A percentile compares a stretch with the other conserved stretches of the same genome.
These are phyloP conservation scores for Margarornis squamiger DNA, from an alignment of 2,797 vertebrate species.

Conservation along the genomic window DNA sequence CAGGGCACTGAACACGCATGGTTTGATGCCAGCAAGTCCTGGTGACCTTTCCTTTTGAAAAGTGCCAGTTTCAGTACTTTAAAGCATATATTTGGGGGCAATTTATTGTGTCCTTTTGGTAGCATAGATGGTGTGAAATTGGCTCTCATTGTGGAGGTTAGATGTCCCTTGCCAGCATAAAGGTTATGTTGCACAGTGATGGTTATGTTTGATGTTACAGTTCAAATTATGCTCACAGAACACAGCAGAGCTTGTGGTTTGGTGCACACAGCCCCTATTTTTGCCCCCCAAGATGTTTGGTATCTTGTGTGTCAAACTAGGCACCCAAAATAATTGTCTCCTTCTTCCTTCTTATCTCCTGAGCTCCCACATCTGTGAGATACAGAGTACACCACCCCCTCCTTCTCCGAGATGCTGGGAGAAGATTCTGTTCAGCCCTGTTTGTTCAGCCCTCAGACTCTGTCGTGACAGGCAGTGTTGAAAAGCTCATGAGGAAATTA, in stretches of 20 bases:
- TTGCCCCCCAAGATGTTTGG: background rate
- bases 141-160: background rate
- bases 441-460: constrained; percentile 25
- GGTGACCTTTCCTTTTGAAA: background rate
- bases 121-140: background rate
- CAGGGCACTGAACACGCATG: fast-evolving
- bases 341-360: background rate
- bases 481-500: constrained; percentile 44
- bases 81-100: background rate
- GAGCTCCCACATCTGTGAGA: background rate
- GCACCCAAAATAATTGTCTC: background rate
- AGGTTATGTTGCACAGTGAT: background rate
- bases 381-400: background rate
- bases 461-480: constrained; percentile 4
- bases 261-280: background rate
- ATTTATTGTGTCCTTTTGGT: background rate
- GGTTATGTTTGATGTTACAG: background rate
- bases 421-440: background rate
- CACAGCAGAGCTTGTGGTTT: background rate
- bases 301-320: background rate
- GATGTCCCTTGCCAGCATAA: background rate
- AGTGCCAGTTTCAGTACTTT: background rate
- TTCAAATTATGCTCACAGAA: background rate
- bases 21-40: background rate
- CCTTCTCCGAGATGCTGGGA: background rate